These are phyloP conservation scores for Gyps fulvus DNA, from an alignment of 2,113 vertebrate species.

Conservation along the genomic window DNA sequence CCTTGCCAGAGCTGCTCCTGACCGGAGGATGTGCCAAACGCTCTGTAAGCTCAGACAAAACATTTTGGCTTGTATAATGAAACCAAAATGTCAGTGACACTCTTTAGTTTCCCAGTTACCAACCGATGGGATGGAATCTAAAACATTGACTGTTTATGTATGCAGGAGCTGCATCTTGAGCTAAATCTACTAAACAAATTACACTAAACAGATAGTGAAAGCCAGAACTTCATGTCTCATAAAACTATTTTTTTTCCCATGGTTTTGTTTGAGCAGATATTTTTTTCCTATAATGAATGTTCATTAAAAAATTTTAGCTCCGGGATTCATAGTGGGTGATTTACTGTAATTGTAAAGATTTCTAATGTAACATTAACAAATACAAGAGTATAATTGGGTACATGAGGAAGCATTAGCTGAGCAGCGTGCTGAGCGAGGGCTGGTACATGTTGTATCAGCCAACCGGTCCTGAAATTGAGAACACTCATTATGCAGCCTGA, in stretches of 20 bases:
- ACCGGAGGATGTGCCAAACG: neutral
- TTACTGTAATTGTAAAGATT: neutral
- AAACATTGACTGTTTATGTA: neutral
- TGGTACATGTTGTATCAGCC: neutral
- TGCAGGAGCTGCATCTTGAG: neutral
- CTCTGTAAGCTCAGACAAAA: neutral
- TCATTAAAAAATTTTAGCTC: neutral
- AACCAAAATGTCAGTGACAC: neutral
- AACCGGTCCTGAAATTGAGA: neutral
- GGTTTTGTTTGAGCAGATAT: neutral
- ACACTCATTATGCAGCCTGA: neutral
- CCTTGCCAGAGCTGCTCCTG: neutral
- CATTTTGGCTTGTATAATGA: neutral
- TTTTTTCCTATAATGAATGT: neutral
- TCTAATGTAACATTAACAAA: neutral
- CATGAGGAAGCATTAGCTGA: neutral
- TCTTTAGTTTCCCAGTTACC: neutral
- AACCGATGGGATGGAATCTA: neutral
- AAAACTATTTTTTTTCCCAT: neutral
- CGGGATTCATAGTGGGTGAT: neutral
- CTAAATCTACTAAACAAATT: neutral
- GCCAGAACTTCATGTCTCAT: neutral
- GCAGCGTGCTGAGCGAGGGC: neutral
- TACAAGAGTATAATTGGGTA: neutral
- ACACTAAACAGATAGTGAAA: neutral